Percentiles rank a stretch among this genome's conserved stretches.
These are phyloP conservation scores for Panthera tigris DNA, from an alignment of 2,113 vertebrate species.

Conservation along the genomic window DNA sequence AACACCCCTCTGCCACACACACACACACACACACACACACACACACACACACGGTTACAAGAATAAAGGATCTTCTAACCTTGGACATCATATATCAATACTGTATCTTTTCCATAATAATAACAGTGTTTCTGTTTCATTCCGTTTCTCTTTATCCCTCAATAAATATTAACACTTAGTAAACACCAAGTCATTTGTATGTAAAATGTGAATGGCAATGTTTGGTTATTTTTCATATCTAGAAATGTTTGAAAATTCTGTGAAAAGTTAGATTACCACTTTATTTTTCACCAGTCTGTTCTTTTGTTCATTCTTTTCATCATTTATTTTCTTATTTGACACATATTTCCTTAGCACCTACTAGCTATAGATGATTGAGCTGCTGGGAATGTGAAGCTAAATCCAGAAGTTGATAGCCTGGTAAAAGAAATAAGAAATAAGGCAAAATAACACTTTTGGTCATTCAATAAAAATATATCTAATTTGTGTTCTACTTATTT, in stretches of 20 bases:
- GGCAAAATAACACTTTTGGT: not conserved
- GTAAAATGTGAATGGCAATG: not conserved
- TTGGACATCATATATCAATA: not conserved
- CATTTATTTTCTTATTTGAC: not conserved
- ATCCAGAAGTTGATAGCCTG: not conserved
- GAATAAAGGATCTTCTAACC: constrained; percentile 7
- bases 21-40: not conserved
- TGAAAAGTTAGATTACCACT: not conserved
- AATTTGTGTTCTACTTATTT: not conserved
- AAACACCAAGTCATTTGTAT: not conserved
- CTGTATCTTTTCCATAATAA: not conserved
- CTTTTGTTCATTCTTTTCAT: not conserved
- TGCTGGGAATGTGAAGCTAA: not conserved
- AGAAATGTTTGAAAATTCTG: not conserved
- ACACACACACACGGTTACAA: not conserved
- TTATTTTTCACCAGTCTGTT: not conserved
- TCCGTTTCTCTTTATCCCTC: not conserved
- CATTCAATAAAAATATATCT: not conserved
- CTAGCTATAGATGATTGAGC: not conserved
- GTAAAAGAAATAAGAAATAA: not conserved
- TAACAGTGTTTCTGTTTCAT: not conserved
- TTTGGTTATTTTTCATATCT: constrained; percentile 27
- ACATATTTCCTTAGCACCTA: not conserved
- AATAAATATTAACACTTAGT: not conserved
- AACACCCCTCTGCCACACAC: not conserved